These are phyloP conservation scores for Chymomyza procnemis DNA, from an alignment of 2,888 invertebrate genomes.

Conservation along the genomic window DNA sequence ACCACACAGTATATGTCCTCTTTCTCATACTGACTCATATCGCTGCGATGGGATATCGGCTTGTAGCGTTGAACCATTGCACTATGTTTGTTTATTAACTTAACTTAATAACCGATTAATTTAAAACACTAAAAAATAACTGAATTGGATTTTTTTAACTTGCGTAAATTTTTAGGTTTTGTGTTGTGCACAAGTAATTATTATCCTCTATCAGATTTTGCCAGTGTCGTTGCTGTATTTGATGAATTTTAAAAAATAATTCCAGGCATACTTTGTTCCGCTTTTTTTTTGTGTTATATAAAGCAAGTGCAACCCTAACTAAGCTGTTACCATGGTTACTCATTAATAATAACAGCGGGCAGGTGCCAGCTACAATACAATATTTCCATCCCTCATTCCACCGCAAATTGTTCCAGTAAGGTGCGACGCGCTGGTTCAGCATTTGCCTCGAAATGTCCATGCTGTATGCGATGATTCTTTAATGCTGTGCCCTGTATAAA, in stretches of 20 bases:
- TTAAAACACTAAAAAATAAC: conserved; percentile 23
- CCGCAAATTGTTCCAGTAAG: conserved; percentile 8
- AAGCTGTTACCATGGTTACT: background rate
- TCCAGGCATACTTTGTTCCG: conserved; percentile 20
- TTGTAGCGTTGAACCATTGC: conserved; percentile 45
- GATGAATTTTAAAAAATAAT: conserved; percentile 4
- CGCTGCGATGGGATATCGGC: conserved; percentile 2
- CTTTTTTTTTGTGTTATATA: conserved; percentile 2
- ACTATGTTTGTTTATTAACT: background rate
- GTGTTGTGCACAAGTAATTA: background rate
- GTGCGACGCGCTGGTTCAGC: conserved; percentile 5
- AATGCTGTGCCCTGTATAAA: conserved; percentile 85
- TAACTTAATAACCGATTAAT: background rate
- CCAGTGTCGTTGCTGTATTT: conserved; percentile 2
- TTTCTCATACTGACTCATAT: conserved; percentile 11
- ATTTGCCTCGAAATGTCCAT: conserved; percentile 49
- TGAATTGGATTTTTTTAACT: conserved; percentile 5
- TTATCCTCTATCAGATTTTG: background rate
- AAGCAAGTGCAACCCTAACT: conserved; percentile 23
- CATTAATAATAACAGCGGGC: background rate
- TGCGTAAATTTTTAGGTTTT: conserved; percentile 15
- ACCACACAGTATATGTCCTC: conserved; percentile 71
- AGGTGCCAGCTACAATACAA: background rate
- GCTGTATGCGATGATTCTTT: conserved; percentile 81
- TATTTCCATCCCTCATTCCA: background rate